A percentile compares a stretch with the other conserved stretches of the same genome.
These are phyloP conservation scores for Aphrophora alni DNA, from an alignment of 2,888 invertebrate species.

Conservation along the genomic window DNA sequence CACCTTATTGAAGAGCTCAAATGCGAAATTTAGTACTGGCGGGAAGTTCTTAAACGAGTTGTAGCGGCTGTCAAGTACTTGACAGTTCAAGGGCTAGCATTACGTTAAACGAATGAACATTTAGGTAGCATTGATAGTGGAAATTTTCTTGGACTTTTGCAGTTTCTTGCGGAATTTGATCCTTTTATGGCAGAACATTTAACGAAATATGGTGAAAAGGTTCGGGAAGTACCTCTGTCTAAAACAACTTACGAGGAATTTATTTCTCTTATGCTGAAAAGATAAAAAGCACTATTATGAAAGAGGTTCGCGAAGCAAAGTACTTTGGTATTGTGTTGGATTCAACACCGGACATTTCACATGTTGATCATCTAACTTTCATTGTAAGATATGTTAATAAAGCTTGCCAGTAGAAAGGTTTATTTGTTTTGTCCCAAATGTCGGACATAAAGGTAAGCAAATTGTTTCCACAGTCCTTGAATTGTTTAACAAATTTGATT, in stretches of 20 bases:
- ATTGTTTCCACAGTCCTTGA: constrained; percentile 25
- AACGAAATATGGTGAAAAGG: constrained; percentile 29
- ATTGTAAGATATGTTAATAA: not conserved
- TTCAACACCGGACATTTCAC: constrained; percentile 22
- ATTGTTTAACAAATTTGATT: constrained; percentile 18
- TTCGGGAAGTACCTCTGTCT: constrained; percentile 18
- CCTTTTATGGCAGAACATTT: constrained; percentile 28
- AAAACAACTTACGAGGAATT: constrained; percentile 29
- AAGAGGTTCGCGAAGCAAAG: constrained; percentile 36
- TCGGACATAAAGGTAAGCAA: constrained; percentile 17
- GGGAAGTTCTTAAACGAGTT: constrained; percentile 15
- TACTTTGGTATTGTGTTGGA: constrained; percentile 9
- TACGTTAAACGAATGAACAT: constrained; percentile 19
- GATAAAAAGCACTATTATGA: constrained; percentile 23
- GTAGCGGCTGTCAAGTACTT: constrained; percentile 16
- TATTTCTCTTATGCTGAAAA: constrained; percentile 7
- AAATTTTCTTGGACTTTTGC: constrained; percentile 7
- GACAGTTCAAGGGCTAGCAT: not conserved
- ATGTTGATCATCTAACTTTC: not conserved
- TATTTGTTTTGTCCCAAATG: constrained; percentile 24
- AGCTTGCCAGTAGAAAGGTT: constrained; percentile 12
- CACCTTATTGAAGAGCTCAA: constrained; percentile 19
- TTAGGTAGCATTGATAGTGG: not conserved
- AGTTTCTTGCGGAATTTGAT: constrained; percentile 24
- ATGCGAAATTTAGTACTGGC: constrained; percentile 1